Conservation (phyloP, 1,140 invertebrate species). For the Branchinecta lindahli region DNA sequence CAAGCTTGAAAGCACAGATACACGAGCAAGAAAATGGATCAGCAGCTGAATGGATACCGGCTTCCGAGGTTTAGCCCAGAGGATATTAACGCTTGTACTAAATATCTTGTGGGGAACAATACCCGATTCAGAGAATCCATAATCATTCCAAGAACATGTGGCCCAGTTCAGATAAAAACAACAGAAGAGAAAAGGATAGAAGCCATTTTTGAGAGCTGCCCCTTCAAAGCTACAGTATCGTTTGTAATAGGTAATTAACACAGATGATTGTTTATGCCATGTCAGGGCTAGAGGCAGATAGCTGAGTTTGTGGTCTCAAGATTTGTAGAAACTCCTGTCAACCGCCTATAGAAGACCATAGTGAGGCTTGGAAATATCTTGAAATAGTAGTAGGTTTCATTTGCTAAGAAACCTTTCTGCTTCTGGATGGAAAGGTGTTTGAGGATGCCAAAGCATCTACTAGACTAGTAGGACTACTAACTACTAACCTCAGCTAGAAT, state of each 20-base stretch:
- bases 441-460: no score
- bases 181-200: conserved; percentile 78
- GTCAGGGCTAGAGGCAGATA: neutral
- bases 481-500: no score
- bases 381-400: neutral
- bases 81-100: conserved; percentile 39
- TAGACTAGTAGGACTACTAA: no score
- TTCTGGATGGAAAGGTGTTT: neutral
- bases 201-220: conserved; percentile 71
- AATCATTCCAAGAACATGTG: conserved; percentile 57
- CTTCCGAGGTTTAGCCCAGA: conserved; percentile 16
- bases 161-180: conserved; percentile 58
- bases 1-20: no score
- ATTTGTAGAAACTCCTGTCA: neutral
- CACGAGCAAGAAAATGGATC: no score
- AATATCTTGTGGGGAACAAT: conserved; percentile 46
- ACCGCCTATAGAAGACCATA: neutral
- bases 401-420: neutral
- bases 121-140: conserved; percentile 53
- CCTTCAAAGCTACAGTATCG: conserved; percentile 75
- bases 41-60: no score
- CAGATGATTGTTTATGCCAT: neutral
- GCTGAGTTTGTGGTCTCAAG: neutral
- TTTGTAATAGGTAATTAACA: conserved; percentile 60
- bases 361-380: neutral